phyloP scores from a whole-genome alignment of 2,888 invertebrate species.

The Eupithecia tripunctaria region DNA sequence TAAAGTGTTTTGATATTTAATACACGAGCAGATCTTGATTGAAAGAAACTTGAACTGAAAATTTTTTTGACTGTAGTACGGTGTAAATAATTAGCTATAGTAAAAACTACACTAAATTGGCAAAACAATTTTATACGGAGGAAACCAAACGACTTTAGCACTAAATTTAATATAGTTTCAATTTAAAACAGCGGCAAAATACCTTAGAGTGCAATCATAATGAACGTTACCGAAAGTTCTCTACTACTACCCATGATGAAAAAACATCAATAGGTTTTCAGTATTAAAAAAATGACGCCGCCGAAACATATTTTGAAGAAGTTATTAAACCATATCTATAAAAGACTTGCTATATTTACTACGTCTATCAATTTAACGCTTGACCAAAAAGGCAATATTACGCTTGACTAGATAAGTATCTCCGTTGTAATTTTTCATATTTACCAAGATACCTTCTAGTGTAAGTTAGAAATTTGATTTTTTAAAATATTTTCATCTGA shows the following conservation, averaged over 20 bases:
- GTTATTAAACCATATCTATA: neutral
- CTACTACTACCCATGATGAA: neutral
- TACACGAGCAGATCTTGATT: neutral
- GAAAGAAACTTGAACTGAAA: neutral
- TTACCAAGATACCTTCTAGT: neutral
- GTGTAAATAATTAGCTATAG: no score
- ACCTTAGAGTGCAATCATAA: neutral
- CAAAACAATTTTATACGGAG: no score
- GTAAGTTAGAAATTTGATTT: neutral
- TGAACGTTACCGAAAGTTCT: neutral
- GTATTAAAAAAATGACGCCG: neutral
- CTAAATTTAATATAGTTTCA: neutral
- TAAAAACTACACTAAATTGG: no score
- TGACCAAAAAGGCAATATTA: slow-evolving; percentile 9
- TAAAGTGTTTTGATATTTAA: neutral
- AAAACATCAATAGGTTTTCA: neutral
- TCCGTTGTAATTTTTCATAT: neutral
- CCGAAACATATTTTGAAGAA: neutral
- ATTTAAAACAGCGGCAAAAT: neutral
- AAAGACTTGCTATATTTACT: neutral
- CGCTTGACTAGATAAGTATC: slow-evolving; percentile 1
- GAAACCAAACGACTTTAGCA: no score
- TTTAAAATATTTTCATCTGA: neutral
- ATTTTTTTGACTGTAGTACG: neutral
- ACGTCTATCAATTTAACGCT: slow-evolving; percentile 5